Conservation (phyloP, 2,797 vertebrate genomes). For the Nyctibius grandis region DNA sequence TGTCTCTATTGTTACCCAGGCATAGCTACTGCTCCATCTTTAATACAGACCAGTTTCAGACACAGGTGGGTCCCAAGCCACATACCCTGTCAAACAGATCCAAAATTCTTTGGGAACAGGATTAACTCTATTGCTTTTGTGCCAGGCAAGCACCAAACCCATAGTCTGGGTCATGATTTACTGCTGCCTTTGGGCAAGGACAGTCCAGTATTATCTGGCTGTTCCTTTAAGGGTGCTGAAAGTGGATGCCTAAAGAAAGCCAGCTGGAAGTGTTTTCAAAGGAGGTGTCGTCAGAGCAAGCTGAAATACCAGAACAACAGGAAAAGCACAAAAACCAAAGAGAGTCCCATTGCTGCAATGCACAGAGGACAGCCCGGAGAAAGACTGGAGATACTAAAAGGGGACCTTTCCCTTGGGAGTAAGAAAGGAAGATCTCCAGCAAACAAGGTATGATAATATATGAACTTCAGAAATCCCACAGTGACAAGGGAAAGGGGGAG, state of each 20-base stretch:
- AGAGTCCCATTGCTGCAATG: neutral
- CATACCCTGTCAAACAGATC: neutral
- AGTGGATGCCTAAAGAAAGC: neutral
- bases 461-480: neutral
- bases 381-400: neutral
- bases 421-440: neutral
- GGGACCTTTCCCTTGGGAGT: neutral
- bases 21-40: neutral
- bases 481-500: neutral
- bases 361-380: neutral
- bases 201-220: neutral
- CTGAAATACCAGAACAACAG: conserved; percentile 38
- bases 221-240: conserved; percentile 5
- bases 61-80: neutral
- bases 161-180: neutral
- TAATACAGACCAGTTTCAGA: neutral
- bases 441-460: conserved; percentile 18
- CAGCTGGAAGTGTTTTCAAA: conserved; percentile 16
- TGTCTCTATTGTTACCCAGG: neutral
- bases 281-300: neutral
- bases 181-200: neutral
- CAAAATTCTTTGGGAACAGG: neutral
- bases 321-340: neutral
- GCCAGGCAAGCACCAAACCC: neutral
- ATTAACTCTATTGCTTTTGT: neutral